Evolutionary conservation across 2,888 invertebrate species (phyloP).

Genomic region (Phyto melanocephala): DNA sequence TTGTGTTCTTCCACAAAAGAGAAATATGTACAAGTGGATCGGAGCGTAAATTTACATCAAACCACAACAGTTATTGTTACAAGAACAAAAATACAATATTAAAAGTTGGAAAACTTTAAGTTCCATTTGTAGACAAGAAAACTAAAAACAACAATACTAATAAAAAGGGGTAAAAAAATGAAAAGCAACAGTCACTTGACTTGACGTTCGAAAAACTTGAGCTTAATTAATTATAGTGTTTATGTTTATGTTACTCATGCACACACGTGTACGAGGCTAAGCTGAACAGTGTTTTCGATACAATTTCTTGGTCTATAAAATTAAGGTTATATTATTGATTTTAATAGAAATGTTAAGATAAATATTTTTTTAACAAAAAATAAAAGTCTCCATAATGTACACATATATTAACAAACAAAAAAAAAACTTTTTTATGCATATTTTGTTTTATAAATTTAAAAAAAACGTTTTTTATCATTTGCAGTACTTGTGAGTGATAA

Average conservation of each 20-base stretch:
- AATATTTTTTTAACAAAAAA: no score
- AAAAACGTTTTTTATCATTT: no score
- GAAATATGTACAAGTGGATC: neutral
- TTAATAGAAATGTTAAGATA: no score
- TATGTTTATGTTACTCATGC: slow-evolving; percentile 27
- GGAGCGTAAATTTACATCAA: slow-evolving; percentile 28
- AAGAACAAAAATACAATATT: neutral
- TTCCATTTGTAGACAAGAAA: slow-evolving; percentile 40
- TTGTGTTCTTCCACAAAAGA: neutral
- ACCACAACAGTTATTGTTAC: slow-evolving; percentile 6
- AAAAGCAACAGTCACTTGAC: slow-evolving; percentile 46
- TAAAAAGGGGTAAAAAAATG: neutral
- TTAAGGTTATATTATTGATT: no score
- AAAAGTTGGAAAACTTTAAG: slow-evolving; percentile 40
- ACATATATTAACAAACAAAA: no score
- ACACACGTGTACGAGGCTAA: neutral
- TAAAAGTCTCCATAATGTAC: no score
- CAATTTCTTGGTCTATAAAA: no score
- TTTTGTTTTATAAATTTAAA: no score
- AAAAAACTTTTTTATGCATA: no score
- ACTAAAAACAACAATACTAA: slow-evolving; percentile 39
- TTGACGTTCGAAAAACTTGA: slow-evolving; percentile 49
- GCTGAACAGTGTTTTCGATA: neutral
- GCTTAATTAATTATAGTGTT: slow-evolving; percentile 60
- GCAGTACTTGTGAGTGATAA: no score